Evolutionary conservation across 1,140 invertebrate genomes (phyloP), one percentile per base, ranked within the genome.

Genomic region (Kradibia gibbosae): DNA sequence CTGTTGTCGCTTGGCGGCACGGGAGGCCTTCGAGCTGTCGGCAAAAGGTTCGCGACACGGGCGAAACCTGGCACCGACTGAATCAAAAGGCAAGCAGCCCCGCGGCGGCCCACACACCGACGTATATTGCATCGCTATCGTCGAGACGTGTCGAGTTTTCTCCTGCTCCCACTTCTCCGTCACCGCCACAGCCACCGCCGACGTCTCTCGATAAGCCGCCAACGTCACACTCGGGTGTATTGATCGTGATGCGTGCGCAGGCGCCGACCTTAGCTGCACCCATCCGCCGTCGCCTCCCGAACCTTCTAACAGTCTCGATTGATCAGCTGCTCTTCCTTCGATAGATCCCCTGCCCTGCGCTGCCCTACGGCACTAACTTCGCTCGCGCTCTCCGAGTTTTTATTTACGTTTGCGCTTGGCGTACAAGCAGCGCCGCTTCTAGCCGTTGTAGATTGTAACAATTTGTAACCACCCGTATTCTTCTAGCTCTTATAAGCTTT

Each of bases 211-310:
- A n/a, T 31, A 1, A 36, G 15, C 4, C 20, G n/a, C 5, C 50
- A 31, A 20, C 31, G 5, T 74, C 48, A 8, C 48, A 4, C 39
- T 31, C 48, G 55, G 28, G 25, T 28, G 62, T 76, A 76, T 76
- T 76, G 74, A 76, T 76, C 62, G 25, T 22, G 36, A 0, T 22
- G 60, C 45, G 42, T 5, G 76, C 76, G 76, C 76, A 70, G 50
- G 76, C 76, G 76, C 76, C 39, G 22, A 8, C 22, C 1, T 1
- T 2, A 36, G 1, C 67, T 22, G 4, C 0, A 13, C 15, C 25
- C 22, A 25, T 42, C n/a, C 17, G 15, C n/a, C 36, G 36, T 7
- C 11, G 0, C 25, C 34, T 11, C n/a, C 5, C 34, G 22, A 4
- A 42, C 13, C 1, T 7, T 22, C 8, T n/a, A 5, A 57, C 55